Evolutionary conservation across 2,888 invertebrate species (phyloP).

Genomic region (Eubasilissa splendida): DNA sequence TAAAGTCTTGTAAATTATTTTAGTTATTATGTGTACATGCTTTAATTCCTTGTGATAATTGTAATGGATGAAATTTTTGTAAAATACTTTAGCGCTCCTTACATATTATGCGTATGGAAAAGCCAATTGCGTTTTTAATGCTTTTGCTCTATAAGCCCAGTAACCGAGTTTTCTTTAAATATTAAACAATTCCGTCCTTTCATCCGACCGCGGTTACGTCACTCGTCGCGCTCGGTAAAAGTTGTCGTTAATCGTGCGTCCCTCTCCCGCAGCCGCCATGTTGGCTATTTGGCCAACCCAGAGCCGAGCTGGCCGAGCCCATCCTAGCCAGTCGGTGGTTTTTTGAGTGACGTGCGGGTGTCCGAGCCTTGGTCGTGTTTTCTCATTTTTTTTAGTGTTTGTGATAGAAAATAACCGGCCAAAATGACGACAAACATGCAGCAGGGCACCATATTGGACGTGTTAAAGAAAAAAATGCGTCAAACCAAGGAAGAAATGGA

Average conservation of each 20-base stretch:
- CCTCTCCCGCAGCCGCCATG: slow-evolving; percentile 55
- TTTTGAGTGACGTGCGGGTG: slow-evolving; percentile 53
- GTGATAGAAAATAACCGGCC: slow-evolving; percentile 58
- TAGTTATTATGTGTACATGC: no score
- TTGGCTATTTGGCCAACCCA: slow-evolving; percentile 55
- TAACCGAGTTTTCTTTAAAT: background rate
- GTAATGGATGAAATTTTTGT: no score
- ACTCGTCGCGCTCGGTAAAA: slow-evolving; percentile 41
- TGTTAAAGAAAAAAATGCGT: slow-evolving; percentile 99
- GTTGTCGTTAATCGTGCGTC: slow-evolving; percentile 39
- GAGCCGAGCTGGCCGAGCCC: slow-evolving; percentile 44
- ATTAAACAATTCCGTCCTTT: background rate
- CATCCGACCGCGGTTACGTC: slow-evolving; percentile 20
- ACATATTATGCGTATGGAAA: no score
- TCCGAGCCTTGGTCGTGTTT: slow-evolving; percentile 40
- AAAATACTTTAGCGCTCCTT: no score
- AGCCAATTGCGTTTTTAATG: no score
- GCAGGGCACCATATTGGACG: slow-evolving; percentile 95
- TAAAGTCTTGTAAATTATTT: no score
- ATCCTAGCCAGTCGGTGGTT: slow-evolving; percentile 53
- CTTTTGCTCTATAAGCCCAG: no score
- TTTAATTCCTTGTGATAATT: no score
- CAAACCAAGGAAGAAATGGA: slow-evolving; percentile 99
- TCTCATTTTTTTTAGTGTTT: slow-evolving; percentile 47
- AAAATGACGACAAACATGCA: slow-evolving; percentile 91